Conservation (phyloP, 2,888 invertebrate genomes). For the Eilema sororculum region DNA sequence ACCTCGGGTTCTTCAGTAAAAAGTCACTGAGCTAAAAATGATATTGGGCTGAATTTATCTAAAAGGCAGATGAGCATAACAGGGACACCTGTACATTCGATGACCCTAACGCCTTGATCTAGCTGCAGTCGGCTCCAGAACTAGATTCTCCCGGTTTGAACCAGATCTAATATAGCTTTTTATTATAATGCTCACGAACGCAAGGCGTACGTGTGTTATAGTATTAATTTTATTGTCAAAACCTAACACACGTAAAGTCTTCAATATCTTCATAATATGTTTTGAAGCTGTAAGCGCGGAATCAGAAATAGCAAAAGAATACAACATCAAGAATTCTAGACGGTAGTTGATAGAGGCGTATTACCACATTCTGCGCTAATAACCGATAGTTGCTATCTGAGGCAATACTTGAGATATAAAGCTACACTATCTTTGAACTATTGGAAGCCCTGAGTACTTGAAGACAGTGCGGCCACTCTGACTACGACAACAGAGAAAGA, state of each 20-base stretch:
- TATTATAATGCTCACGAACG: background rate
- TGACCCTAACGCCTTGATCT: background rate
- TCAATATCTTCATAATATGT: background rate
- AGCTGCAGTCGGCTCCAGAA: background rate
- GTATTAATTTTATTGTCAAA: background rate
- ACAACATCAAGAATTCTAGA: background rate
- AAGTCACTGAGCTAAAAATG: background rate
- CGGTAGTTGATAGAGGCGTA: too few species aligned
- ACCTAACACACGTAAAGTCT: background rate
- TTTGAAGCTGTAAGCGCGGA: background rate
- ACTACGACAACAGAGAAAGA: background rate
- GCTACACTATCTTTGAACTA: background rate
- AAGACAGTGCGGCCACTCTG: background rate
- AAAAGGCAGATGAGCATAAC: background rate
- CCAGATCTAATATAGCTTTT: background rate
- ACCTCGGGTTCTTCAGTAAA: background rate
- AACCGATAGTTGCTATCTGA: background rate
- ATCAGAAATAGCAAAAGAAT: background rate
- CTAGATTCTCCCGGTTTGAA: background rate
- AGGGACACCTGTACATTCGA: background rate
- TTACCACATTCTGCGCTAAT: background rate
- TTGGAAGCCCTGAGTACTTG: background rate
- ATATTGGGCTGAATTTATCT: background rate
- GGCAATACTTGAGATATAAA: background rate
- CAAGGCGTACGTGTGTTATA: background rate